Evolutionary conservation across 2,888 invertebrate species (phyloP).

Genomic region (Lithophane ornitopus): DNA sequence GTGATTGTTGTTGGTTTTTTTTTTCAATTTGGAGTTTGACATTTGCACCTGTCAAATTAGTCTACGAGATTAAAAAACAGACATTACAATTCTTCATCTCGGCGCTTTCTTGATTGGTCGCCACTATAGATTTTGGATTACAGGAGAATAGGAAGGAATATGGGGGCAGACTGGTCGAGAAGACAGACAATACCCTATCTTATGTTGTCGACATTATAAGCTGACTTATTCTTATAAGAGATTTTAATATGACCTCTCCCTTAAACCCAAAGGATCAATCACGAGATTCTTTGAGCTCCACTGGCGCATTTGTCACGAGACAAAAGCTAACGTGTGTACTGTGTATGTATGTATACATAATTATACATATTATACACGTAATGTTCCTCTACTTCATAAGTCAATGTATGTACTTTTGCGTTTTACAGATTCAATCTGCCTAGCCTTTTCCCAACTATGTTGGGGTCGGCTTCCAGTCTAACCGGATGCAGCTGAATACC

Average conservation of each 20-base stretch:
- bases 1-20: too few relatives aligned
- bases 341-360: neutral
- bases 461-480: too few relatives aligned
- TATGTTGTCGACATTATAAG: neutral
- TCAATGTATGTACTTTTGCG: neutral
- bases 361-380: neutral
- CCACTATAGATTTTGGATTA: neutral
- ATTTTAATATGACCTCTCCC: constrained; percentile 27
- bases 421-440: neutral
- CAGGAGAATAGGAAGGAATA: neutral
- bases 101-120: neutral
- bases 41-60: too few relatives aligned
- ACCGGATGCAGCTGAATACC: too few relatives aligned
- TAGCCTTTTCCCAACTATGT: too few relatives aligned
- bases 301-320: constrained; percentile 39
- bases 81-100: neutral
- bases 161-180: neutral
- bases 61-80: too few relatives aligned
- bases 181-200: neutral
- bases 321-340: constrained; percentile 13
- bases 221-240: neutral
- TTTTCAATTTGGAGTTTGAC: too few relatives aligned
- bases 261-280: constrained; percentile 59
- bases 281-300: constrained; percentile 47
- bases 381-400: neutral